Percentiles rank a stretch among this genome's conserved stretches.
Conservation (phyloP, 2,888 invertebrate genomes). For the Drosophila paramelanica region DNA sequence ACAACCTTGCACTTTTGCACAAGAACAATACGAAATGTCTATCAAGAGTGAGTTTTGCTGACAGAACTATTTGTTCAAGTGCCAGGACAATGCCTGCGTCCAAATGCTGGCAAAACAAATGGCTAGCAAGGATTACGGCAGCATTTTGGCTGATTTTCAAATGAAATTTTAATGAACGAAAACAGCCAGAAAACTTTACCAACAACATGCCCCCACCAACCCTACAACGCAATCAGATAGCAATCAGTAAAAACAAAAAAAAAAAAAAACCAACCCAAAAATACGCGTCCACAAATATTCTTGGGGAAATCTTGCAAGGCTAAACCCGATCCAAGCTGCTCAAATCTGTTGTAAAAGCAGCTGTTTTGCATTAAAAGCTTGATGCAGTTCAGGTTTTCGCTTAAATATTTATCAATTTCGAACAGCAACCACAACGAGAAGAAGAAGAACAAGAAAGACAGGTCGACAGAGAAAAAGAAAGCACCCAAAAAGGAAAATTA, state of each 20-base stretch:
- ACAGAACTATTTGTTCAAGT: conserved; percentile 53
- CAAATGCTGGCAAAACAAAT: conserved; percentile 49
- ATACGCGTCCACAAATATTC: conserved; percentile 42
- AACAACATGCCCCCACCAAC: conserved; percentile 1
- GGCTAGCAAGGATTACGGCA: conserved; percentile 66
- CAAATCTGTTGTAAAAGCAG: conserved; percentile 50
- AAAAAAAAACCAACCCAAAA: conserved; percentile 8
- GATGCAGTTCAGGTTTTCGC: conserved; percentile 44
- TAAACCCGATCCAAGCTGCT: conserved; percentile 31
- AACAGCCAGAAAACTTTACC: conserved; percentile 41
- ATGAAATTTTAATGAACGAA: conserved; percentile 77
- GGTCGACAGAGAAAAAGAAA: too few relatives aligned
- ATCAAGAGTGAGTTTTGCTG: conserved; percentile 54
- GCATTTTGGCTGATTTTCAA: conserved; percentile 77
- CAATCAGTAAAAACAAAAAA: conserved; percentile 23
- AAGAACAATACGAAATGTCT: conserved; percentile 29
- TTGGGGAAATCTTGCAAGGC: conserved; percentile 37
- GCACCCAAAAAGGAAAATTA: neutral
- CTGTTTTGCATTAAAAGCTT: conserved; percentile 43
- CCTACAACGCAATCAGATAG: conserved; percentile 3
- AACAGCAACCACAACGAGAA: conserved; percentile 37
- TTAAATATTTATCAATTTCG: conserved; percentile 70
- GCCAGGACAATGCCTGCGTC: conserved; percentile 38
- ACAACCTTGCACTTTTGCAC: conserved; percentile 12
- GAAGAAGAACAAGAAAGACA: neutral